Evolutionary conservation across 1,140 invertebrate species (phyloP), one percentile per base, ranked within the genome.

Genomic region (Pachyrhynchus sulphureomaculatus): DNA sequence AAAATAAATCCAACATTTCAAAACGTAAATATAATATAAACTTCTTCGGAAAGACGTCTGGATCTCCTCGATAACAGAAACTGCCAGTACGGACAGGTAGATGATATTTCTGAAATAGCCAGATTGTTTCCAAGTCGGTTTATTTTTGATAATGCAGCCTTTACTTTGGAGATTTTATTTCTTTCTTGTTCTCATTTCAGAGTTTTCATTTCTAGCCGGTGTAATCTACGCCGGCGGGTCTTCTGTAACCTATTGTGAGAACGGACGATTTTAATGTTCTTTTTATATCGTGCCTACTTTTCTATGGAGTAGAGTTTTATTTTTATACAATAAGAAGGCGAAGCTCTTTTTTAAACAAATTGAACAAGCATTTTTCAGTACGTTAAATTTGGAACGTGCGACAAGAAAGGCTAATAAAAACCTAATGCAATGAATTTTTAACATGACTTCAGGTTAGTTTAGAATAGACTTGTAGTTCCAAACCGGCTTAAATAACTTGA

Each of bases 11-110:
- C 53, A 24, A 56, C 52, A 42, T 54, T 62, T 62, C 60, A 49
- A 62, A 51, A 57, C 54, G 49, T 37, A 64, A 51, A 29, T 37
- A 64, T 37, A 64, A 64, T 64, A 64, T 34, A 51, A 52, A 42
- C 45, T 29, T 39, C 21, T 29, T 39, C 21, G 17, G 10, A 23
- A 20, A 37, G 42, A 20, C 36, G 61, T 18, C 61, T 64, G 61
- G 39, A 42, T 52, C 51, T 51, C 36, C 32, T 21, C 54, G 61
- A 64, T 64, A 64, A 58, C 53, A 64, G 54, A 42, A 26, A 37
- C 51, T 54, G 33, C 51, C 51, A 39, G 33, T 41, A 36, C 24
- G 36, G 51, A 54, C 51, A 54, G 51, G 51, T 54, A 54, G 51
- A 54, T 33, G 51, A 42, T 54, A 54, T 54, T 54, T 54, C 36